Base-by-base conservation (phyloP, 35 echinoderm and acorn worm species). In the Stichopus chloronotus region DNA sequence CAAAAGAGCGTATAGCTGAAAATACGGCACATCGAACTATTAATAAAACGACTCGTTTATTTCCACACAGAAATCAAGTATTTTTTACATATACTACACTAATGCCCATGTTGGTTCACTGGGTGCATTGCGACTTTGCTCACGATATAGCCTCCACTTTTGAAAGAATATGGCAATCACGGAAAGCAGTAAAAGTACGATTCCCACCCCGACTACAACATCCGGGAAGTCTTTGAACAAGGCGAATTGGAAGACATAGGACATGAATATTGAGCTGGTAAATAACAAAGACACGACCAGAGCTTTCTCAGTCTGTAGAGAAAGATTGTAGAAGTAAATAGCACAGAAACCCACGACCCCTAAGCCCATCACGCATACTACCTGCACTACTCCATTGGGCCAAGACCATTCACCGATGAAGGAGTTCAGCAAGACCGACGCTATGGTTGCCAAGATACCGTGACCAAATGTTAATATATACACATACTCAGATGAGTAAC, bases 211-310 rank as follows among this genome's bases (percentile, higher is more conserved):
- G 5, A 52, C n/a, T 55, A 83, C 19, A 56, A 83, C 12, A 83
- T 83, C 80, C 6, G 80, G 80, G 55, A n/a, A 83, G 14, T 52
- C 55, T 13, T 56, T 43, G 55, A 83, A 83, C 6, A 83, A 17
- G 7, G 55, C 52, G 55, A 83, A 83, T 12, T 83, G 80, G n/a
- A 83, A 56, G n/a, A 83, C 12, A 52, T 83, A 83, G 9, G 80
- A 83, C 16, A 83, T 83, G 80, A 83, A 16, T 7, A 83, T 83
- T 53, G 55, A 17, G 7, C 52, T 17, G 4, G 80, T 83, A 55
- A 52, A 55, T 52, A 83, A 52, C 53, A 83, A 52, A 11, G 80
- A 19, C 52, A 52, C 80, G 25, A 52, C 55, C 7, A 83, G 43
- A 13, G 80, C 55, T 55, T 83, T 83, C 10, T 55, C 55, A 56